Conservation (phyloP, 2,797 vertebrate genomes). For the Gorsachius magnificus region DNA sequence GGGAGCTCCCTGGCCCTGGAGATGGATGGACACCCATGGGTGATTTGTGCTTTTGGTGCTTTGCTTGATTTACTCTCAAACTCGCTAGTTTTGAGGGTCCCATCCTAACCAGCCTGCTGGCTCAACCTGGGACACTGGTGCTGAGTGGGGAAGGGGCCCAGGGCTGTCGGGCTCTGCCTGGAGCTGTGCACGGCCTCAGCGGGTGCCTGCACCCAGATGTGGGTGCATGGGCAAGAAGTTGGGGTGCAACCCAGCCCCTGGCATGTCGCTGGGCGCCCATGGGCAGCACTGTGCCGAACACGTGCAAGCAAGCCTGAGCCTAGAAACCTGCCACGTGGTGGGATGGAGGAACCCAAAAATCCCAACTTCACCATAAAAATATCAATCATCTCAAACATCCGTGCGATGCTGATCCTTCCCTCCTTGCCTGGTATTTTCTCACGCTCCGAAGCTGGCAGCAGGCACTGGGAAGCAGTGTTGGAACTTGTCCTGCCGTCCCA, state of each 20-base stretch:
- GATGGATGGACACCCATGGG: fast-evolving
- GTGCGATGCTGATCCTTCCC: slow-evolving; percentile 51
- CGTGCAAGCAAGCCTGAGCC: background rate
- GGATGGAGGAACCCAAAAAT: slow-evolving; percentile 55
- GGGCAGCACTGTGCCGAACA: background rate
- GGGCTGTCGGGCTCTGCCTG: fast-evolving
- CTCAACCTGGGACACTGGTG: background rate
- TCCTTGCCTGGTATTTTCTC: slow-evolving; percentile 75
- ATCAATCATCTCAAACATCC: slow-evolving; percentile 62
- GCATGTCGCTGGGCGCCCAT: fast-evolving
- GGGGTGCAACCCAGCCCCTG: background rate
- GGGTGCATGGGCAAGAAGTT: fast-evolving
- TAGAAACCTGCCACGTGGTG: background rate
- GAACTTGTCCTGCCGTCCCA: slow-evolving; percentile 71
- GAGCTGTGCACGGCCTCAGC: background rate
- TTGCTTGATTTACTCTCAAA: background rate
- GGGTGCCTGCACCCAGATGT: background rate
- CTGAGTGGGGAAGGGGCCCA: background rate
- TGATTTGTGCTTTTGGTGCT: background rate
- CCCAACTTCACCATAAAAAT: slow-evolving; percentile 57
- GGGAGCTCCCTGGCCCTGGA: fast-evolving
- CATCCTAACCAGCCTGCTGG: background rate
- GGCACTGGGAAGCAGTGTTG: slow-evolving; percentile 40
- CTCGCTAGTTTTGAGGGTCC: background rate
- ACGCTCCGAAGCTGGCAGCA: slow-evolving; percentile 75